These are phyloP conservation scores for Gymnorhina tibicen DNA, from an alignment of 2,113 vertebrate species.

Conservation along the genomic window DNA sequence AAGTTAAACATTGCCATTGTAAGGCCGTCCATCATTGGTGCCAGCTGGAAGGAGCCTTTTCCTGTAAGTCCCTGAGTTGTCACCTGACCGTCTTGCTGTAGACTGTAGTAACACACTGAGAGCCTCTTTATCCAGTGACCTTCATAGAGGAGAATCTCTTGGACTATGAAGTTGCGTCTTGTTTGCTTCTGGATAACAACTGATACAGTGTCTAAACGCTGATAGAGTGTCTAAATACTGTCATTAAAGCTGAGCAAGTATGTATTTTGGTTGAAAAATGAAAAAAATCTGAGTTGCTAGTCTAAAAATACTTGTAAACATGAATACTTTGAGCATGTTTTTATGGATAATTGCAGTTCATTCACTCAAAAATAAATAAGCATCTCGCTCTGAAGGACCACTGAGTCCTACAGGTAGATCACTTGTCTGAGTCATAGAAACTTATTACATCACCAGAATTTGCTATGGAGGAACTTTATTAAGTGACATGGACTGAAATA, in stretches of 20 bases:
- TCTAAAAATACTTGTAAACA: not conserved
- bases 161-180: not conserved
- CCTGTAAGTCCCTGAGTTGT: conserved; percentile 80
- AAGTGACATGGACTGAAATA: not conserved
- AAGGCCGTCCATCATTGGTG: conserved; percentile 95
- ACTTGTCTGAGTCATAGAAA: not conserved
- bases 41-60: conserved; percentile 98
- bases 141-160: not conserved
- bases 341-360: not conserved
- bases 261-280: not conserved
- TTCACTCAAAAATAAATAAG: not conserved
- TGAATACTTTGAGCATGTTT: not conserved
- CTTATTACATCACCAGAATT: not conserved
- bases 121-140: not conserved
- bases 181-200: not conserved
- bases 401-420: not conserved
- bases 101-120: not conserved
- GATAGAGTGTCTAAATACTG: not conserved
- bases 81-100: not conserved
- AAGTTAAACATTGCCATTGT: conserved; percentile 91
- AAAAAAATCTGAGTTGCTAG: not conserved
- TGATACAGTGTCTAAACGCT: not conserved
- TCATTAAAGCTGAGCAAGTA: not conserved
- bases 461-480: not conserved
- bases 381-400: not conserved